Evolutionary conservation across 2,113 vertebrate genomes (phyloP).

Genomic region (Lampris megalopsis): DNA sequence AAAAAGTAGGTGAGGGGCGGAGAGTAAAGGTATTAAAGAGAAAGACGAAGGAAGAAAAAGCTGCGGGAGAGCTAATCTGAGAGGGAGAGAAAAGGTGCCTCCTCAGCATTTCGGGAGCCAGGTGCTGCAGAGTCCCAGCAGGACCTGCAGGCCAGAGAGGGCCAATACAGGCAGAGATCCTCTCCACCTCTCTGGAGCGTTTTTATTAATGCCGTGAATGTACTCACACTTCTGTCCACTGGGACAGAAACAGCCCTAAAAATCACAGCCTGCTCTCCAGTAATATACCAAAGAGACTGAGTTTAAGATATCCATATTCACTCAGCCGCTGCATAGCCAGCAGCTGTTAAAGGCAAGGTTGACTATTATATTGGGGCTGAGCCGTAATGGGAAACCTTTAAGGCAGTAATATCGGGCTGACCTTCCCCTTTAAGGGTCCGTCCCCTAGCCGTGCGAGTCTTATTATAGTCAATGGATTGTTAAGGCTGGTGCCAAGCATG

Average conservation of each 20-base stretch:
- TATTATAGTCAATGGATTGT: constrained; percentile 79
- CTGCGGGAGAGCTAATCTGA: neutral
- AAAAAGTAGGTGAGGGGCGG: constrained; percentile 33
- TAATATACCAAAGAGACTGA: constrained; percentile 58
- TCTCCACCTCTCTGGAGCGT: constrained; percentile 47
- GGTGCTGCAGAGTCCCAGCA: constrained; percentile 52
- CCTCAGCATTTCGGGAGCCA: constrained; percentile 59
- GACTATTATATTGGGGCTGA: constrained; percentile 73
- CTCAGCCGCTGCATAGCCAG: constrained; percentile 63
- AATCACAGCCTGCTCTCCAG: constrained; percentile 51
- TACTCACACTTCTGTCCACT: constrained; percentile 49
- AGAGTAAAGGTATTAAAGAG: constrained; percentile 23
- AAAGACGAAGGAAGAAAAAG: constrained; percentile 34
- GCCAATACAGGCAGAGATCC: constrained; percentile 42
- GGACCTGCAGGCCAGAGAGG: constrained; percentile 44
- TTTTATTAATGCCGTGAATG: constrained; percentile 65
- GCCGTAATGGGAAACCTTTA: constrained; percentile 78
- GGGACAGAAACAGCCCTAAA: constrained; percentile 48
- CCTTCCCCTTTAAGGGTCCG: constrained; percentile 77
- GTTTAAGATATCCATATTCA: constrained; percentile 66
- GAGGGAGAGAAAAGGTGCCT: constrained; percentile 37
- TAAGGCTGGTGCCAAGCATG: constrained; percentile 62
- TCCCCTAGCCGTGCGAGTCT: constrained; percentile 61
- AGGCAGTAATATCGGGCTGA: constrained; percentile 75
- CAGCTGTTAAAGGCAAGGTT: constrained; percentile 75